Evolutionary conservation across 2,888 invertebrate species (phyloP), one percentile per base, ranked within the genome.

Genomic region (Theretra japonica): DNA sequence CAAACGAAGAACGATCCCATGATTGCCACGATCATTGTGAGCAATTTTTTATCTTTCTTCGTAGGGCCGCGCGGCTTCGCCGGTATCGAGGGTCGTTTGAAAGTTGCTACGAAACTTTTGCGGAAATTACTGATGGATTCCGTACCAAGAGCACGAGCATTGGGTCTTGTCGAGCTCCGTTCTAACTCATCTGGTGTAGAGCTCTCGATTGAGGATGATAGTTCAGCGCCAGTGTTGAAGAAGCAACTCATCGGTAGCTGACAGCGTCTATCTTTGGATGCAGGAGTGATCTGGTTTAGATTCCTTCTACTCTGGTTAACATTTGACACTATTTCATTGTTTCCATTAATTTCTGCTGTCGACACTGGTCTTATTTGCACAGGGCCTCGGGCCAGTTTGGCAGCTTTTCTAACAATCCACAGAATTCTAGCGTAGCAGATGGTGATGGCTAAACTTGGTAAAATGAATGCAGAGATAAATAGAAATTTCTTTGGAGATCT

Each of bases 1-100:
- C 98, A 98, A n/a, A 97, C 94, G 57, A 98, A 95, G 84, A 98
- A 99, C 30, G 98, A 97, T 48, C 98, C 93, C 90, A 98, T 98
- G 79, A 99, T 99, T 21, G 97, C 98, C 71, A 98, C 94, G 53
- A 98, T 98, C 98, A 98, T 98, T 74, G 97, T 97, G 30, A 97
- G 90, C 8, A 97, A 90, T 73, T 96, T 96, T 74, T 96, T 96
- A 85, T 97, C 97, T 83, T 97, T 97, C 62, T 95, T 94, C 1
- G 97, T 96, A 91, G 97, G 97, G 71, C 96, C 95, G 0, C 96
- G 96, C 0, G 96, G 95, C 79, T 95, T 95, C 19, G 81, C 73
- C 4, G 89, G 83, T 1, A 86, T 84, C 60, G 90, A 88, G 0
- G 90, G 89, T 71, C 87, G 86, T 68, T 88, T 83, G 53, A 91